phyloP scores from a whole-genome alignment of 1,140 invertebrate genomes.

The Leptestheria dahalacensis region DNA sequence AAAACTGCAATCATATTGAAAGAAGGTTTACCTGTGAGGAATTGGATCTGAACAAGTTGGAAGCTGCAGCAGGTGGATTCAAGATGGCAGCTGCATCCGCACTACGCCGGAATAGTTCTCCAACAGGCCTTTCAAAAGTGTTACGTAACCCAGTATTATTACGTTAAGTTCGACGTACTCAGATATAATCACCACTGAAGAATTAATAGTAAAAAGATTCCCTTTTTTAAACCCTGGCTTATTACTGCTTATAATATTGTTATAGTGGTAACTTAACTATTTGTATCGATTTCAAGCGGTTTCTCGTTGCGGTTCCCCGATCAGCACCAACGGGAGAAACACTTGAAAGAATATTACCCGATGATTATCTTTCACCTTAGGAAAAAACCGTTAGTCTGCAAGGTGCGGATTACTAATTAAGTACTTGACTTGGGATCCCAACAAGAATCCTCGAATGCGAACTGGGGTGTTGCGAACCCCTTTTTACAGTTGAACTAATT shows the following conservation, averaged over 20 bases:
- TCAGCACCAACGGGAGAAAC: background rate
- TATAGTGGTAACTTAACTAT: background rate
- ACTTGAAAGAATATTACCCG: background rate
- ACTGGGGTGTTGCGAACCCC: too few species aligned
- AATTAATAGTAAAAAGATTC: too few species aligned
- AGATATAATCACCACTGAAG: background rate
- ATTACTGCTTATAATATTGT: too few species aligned
- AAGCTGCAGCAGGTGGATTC: background rate
- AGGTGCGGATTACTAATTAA: too few species aligned
- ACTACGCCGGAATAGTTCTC: slow-evolving; percentile 18
- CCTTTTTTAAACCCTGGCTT: too few species aligned
- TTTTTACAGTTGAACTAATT: too few species aligned
- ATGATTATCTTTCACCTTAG: background rate
- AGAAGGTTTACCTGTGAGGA: background rate
- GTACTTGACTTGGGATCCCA: too few species aligned
- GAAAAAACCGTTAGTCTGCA: too few species aligned
- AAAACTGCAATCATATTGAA: slow-evolving; percentile 6
- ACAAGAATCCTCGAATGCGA: too few species aligned
- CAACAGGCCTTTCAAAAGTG: slow-evolving; percentile 3
- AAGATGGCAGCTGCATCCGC: slow-evolving; percentile 17
- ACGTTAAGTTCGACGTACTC: slow-evolving; percentile 7
- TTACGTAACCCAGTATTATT: background rate
- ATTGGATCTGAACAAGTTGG: slow-evolving; percentile 1
- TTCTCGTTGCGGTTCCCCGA: background rate
- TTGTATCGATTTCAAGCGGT: background rate